Evolutionary conservation across 2,113 vertebrate species (phyloP).

Genomic region (Phylloscopus whistleri): DNA sequence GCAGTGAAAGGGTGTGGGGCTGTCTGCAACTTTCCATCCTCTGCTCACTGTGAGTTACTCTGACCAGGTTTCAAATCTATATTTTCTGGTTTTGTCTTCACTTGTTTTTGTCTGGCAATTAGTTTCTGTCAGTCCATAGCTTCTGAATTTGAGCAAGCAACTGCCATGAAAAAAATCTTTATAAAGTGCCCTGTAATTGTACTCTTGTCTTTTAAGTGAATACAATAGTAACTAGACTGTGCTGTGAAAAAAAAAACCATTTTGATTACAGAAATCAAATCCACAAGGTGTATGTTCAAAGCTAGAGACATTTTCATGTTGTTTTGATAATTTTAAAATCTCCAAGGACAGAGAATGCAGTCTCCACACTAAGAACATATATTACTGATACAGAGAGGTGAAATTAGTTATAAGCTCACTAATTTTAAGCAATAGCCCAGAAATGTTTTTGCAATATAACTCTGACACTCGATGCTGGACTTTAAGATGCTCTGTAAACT

Average conservation of each 20-base stretch:
- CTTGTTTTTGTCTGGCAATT: background rate
- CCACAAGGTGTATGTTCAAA: background rate
- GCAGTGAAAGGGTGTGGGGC: too few relatives aligned
- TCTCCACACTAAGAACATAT: background rate
- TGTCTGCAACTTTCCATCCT: background rate
- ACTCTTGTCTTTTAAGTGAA: background rate
- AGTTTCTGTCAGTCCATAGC: background rate
- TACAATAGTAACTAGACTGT: background rate
- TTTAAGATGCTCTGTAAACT: background rate
- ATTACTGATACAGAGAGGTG: background rate
- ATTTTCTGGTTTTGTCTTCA: background rate
- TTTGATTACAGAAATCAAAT: background rate
- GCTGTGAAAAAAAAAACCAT: background rate
- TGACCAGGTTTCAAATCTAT: background rate
- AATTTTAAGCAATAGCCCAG: background rate
- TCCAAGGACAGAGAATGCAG: background rate
- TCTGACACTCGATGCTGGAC: background rate
- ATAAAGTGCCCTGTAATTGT: background rate
- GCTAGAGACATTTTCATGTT: background rate
- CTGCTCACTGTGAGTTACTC: background rate
- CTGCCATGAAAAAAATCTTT: background rate
- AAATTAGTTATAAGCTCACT: background rate
- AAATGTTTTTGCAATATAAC: background rate
- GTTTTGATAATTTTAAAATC: background rate
- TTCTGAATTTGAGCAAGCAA: background rate